A percentile compares a stretch with the other conserved stretches of the same genome.
phyloP scores from a whole-genome alignment of 2,113 vertebrate genomes.

The Lethenteron camtschaticum region DNA sequence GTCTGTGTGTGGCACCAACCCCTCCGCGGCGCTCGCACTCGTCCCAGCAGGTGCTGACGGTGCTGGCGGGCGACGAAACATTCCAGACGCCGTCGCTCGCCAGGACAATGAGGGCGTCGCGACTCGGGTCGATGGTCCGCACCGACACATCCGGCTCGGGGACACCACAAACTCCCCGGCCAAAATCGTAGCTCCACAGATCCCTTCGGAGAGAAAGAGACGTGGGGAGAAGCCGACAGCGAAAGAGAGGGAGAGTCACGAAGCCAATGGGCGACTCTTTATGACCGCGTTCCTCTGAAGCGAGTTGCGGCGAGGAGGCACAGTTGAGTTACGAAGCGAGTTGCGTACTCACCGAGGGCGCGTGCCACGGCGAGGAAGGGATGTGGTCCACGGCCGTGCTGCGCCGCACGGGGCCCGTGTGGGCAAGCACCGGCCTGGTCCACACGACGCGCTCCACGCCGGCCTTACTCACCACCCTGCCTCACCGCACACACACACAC shows the following conservation, averaged over 20 bases:
- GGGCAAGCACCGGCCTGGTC: slow-evolving; percentile 70
- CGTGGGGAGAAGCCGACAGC: background rate
- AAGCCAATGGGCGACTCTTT: no score
- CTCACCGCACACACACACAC: background rate
- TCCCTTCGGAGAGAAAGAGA: slow-evolving; percentile 30
- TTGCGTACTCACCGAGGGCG: slow-evolving; percentile 36
- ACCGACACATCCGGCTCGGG: slow-evolving; percentile 78
- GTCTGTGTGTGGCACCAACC: no score
- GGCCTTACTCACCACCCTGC: slow-evolving; percentile 84
- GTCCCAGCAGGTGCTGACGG: slow-evolving; percentile 75
- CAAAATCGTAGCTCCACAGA: slow-evolving; percentile 96
- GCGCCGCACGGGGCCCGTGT: slow-evolving; percentile 71
- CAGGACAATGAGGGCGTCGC: slow-evolving; percentile 78
- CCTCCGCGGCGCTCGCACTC: slow-evolving; percentile 16
- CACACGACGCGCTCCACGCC: slow-evolving; percentile 88
- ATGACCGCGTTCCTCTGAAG: no score
- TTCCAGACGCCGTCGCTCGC: slow-evolving; percentile 95
- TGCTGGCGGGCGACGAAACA: slow-evolving; percentile 62
- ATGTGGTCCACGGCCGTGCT: slow-evolving; percentile 94
- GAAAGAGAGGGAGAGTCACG: fast-evolving
- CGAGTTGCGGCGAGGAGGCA: no score
- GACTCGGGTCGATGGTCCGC: slow-evolving; percentile 62
- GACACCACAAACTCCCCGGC: slow-evolving; percentile 95
- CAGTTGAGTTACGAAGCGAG: no score
- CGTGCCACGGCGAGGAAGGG: slow-evolving; percentile 73